A percentile compares a stretch with the other conserved stretches of the same genome.
phyloP scores from a whole-genome alignment of 1,140 invertebrate species.

The Drosophila tropicalis region DNA sequence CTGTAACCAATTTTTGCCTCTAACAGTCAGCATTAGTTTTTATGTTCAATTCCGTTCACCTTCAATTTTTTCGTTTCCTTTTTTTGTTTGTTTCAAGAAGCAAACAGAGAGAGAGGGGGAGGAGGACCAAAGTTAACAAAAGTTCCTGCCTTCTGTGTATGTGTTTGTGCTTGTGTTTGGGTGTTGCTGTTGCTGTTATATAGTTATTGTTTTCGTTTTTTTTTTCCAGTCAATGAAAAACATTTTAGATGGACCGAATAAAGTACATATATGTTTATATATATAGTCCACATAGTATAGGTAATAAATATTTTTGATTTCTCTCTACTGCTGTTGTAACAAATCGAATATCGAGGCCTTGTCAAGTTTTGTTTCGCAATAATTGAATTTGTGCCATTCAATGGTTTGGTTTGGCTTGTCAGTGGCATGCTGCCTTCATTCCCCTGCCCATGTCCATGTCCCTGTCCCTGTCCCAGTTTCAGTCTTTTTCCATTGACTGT shows the following conservation, averaged over 20 bases:
- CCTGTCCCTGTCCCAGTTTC: slow-evolving; percentile 8
- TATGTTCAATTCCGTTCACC: slow-evolving; percentile 66
- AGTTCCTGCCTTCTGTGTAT: not conserved
- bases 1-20: slow-evolving; percentile 42
- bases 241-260: slow-evolving; percentile 39
- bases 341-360: slow-evolving; percentile 21
- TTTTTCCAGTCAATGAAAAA: slow-evolving; percentile 10
- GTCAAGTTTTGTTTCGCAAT: slow-evolving; percentile 55
- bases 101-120: not conserved
- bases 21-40: slow-evolving; percentile 64
- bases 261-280: not conserved
- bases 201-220: slow-evolving; percentile 7
- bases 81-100: not conserved
- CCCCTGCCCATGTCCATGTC: not conserved
- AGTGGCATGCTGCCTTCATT: not conserved
- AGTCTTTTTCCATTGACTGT: not conserved
- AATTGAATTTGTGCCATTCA: slow-evolving; percentile 58
- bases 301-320: slow-evolving; percentile 31
- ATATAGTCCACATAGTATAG: not conserved
- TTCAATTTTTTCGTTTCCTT: slow-evolving; percentile 33
- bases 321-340: slow-evolving; percentile 27
- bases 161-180: slow-evolving; percentile 11
- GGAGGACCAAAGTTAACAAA: slow-evolving; percentile 54
- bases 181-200: no score
- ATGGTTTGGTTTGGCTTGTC: no score